These are phyloP conservation scores for Ridgeia piscesae DNA, from an alignment of 1,140 invertebrate species.

Conservation along the genomic window DNA sequence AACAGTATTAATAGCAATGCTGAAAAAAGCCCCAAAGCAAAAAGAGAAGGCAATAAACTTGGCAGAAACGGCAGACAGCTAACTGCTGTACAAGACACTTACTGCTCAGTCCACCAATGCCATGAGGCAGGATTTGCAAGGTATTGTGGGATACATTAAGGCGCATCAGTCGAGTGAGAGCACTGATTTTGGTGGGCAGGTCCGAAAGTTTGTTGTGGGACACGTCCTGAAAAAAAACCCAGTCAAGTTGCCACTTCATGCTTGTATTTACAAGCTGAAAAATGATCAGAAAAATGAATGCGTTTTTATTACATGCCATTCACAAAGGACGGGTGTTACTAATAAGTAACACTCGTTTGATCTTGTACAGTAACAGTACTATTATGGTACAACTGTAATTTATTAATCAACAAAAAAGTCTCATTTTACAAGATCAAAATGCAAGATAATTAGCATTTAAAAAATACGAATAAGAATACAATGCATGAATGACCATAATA, in stretches of 20 bases:
- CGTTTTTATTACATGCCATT: too few species aligned
- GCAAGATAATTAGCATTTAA: not conserved
- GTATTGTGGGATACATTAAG: slow-evolving; percentile 67
- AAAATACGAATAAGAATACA: not conserved
- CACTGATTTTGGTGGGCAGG: slow-evolving; percentile 65
- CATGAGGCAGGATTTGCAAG: slow-evolving; percentile 62
- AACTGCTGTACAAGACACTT: slow-evolving; percentile 31
- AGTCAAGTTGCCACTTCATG: not conserved
- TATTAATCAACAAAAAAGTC: not conserved
- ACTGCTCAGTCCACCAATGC: slow-evolving; percentile 65
- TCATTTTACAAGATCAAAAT: not conserved
- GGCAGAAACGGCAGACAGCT: not conserved
- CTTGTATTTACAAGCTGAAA: not conserved
- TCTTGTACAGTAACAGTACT: too few species aligned
- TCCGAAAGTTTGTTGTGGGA: slow-evolving; percentile 64
- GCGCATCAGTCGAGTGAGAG: slow-evolving; percentile 63
- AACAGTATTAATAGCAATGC: not conserved
- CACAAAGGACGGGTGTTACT: too few species aligned
- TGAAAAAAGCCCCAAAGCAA: not conserved
- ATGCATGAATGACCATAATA: not conserved
- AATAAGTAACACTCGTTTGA: too few species aligned
- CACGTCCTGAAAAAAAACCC: slow-evolving; percentile 62
- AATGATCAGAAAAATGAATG: too few species aligned
- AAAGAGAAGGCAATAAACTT: not conserved
- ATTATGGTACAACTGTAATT: not conserved